Evolutionary conservation across 2,888 invertebrate species (phyloP).

Genomic region (Melanchra persicariae): DNA sequence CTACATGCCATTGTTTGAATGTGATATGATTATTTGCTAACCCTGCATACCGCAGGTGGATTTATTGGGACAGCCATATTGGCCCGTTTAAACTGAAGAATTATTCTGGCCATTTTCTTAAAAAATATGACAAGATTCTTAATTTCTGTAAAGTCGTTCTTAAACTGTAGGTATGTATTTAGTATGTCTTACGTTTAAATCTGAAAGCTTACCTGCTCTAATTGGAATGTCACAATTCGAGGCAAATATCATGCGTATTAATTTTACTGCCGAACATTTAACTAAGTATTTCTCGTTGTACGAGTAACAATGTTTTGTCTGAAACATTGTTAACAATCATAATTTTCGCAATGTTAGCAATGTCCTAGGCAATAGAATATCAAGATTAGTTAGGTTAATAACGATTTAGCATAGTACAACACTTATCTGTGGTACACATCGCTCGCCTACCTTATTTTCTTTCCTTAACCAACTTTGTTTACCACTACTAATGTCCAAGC

Average conservation of each 20-base stretch:
- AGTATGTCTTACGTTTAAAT: background rate
- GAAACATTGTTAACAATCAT: constrained; percentile 42
- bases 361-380: constrained; percentile 52
- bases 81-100: constrained; percentile 16
- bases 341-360: constrained; percentile 57
- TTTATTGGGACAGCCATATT: constrained; percentile 18
- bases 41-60: constrained; percentile 22
- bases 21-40: constrained; percentile 60
- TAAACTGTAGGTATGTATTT: background rate
- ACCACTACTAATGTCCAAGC: constrained; percentile 67
- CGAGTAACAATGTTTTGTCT: background rate
- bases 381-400: constrained; percentile 64
- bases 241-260: constrained; percentile 6
- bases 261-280: constrained; percentile 5
- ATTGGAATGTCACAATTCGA: background rate
- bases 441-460: constrained; percentile 64
- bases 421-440: constrained; percentile 61
- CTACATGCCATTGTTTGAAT: constrained; percentile 58
- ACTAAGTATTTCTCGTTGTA: background rate
- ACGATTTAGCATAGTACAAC: constrained; percentile 59
- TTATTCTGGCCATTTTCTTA: background rate
- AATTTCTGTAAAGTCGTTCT: background rate
- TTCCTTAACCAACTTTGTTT: constrained; percentile 60
- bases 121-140: background rate
- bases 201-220: background rate